phyloP scores from a whole-genome alignment of 2,113 vertebrate genomes.

The Addax nasomaculatus region DNA sequence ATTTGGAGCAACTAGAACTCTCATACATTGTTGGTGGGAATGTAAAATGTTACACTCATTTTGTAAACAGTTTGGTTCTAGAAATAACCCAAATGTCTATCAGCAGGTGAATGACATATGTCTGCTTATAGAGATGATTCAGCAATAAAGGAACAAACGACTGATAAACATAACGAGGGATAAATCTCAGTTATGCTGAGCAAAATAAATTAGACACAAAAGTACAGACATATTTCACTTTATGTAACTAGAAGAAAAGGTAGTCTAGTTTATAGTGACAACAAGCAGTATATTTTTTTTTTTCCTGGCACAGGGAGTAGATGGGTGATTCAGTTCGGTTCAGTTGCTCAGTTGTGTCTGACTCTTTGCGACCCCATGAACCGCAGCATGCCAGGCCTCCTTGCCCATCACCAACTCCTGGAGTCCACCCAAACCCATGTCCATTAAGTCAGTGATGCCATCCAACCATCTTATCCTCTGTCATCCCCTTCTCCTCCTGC shows the following conservation, averaged over 20 bases:
- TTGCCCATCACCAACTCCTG: too few species aligned
- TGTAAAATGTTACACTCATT: neutral
- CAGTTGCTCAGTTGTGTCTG: too few species aligned
- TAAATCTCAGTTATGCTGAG: neutral
- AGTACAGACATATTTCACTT: neutral
- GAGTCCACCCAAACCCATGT: too few species aligned
- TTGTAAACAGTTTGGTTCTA: neutral
- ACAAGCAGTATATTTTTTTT: neutral
- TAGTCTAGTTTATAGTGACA: neutral
- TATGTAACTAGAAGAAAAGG: neutral
- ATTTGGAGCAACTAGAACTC: neutral
- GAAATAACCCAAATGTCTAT: neutral
- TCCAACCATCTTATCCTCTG: too few species aligned
- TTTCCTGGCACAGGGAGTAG: neutral
- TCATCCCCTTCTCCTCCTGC: too few species aligned
- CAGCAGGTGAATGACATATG: neutral
- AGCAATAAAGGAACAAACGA: neutral
- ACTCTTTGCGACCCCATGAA: too few species aligned
- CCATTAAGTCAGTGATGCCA: too few species aligned
- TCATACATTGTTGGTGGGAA: neutral
- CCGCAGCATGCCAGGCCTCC: fast-evolving
- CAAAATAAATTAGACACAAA: neutral
- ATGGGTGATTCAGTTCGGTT: neutral
- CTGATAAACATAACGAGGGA: neutral
- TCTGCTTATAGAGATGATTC: neutral